These are phyloP conservation scores for Mus pahari DNA, from an alignment of 2,113 vertebrate species.

Conservation along the genomic window DNA sequence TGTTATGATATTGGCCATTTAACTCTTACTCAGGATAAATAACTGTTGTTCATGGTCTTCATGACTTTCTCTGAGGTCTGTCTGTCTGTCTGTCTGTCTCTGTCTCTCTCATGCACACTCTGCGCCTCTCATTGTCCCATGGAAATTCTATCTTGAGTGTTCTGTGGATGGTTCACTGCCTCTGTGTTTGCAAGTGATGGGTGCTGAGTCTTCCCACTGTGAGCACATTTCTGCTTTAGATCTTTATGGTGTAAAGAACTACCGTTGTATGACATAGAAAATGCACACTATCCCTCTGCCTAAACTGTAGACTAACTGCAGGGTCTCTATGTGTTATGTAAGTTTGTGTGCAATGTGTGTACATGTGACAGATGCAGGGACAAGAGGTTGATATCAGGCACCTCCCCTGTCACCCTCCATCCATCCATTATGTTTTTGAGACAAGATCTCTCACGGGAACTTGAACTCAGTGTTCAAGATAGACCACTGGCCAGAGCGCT, in stretches of 20 bases:
- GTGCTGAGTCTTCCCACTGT: not conserved
- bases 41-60: not conserved
- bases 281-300: not conserved
- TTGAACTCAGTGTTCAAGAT: not conserved
- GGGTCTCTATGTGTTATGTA: not conserved
- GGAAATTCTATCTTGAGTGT: not conserved
- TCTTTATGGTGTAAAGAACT: not conserved
- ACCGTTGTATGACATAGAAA: not conserved
- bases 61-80: not conserved
- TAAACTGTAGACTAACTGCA: not conserved
- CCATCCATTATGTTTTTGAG: not conserved
- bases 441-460: not conserved
- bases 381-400: not conserved
- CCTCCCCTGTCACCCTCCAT: not conserved
- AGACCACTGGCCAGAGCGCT: not conserved
- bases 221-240: slow-evolving; percentile 18
- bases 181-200: not conserved
- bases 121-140: not conserved
- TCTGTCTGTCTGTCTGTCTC: not conserved
- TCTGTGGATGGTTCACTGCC: not conserved
- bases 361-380: too few relatives aligned
- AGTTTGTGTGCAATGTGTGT: not conserved
- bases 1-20: not conserved
- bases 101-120: not conserved
- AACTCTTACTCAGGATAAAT: slow-evolving; percentile 16